These are phyloP conservation scores for Amyelois transitella DNA, from an alignment of 1,140 invertebrate species.

Conservation along the genomic window DNA sequence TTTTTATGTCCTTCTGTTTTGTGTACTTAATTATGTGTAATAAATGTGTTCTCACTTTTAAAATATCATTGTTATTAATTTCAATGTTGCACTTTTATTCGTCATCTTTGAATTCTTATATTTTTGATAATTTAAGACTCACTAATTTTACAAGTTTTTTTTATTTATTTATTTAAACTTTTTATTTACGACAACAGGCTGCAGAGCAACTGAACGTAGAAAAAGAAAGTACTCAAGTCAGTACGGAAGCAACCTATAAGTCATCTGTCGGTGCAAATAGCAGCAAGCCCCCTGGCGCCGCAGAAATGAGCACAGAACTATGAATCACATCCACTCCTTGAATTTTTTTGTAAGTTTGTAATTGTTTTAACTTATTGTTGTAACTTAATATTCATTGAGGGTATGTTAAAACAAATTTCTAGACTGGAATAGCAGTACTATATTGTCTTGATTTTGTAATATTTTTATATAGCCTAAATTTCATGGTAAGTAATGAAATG, in stretches of 20 bases:
- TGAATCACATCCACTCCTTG: conserved; percentile 21
- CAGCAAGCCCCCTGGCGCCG: conserved; percentile 30
- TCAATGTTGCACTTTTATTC: neutral
- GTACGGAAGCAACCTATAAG: conserved; percentile 19
- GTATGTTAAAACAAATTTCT: too few species aligned
- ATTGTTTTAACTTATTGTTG: too few species aligned
- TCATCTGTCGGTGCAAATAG: conserved; percentile 14
- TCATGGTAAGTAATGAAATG: neutral
- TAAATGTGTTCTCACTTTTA: too few species aligned
- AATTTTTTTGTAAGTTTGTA: neutral
- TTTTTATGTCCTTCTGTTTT: conserved; percentile 26
- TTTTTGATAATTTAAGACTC: too few species aligned
- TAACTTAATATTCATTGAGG: too few species aligned
- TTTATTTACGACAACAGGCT: conserved; percentile 40
- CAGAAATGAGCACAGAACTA: conserved; percentile 67
- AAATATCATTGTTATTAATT: conserved; percentile 1
- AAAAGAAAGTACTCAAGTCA: conserved; percentile 23
- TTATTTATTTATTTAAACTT: conserved; percentile 4
- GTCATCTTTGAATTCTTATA: neutral
- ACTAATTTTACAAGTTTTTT: neutral
- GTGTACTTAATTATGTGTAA: conserved; percentile 13
- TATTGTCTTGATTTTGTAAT: neutral
- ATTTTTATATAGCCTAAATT: too few species aligned
- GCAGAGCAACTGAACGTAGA: conserved; percentile 58
- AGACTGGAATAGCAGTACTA: too few species aligned